Evolutionary conservation across 2,888 invertebrate genomes (phyloP), one percentile per base, ranked within the genome.

Genomic region (Coelinius sp.): DNA sequence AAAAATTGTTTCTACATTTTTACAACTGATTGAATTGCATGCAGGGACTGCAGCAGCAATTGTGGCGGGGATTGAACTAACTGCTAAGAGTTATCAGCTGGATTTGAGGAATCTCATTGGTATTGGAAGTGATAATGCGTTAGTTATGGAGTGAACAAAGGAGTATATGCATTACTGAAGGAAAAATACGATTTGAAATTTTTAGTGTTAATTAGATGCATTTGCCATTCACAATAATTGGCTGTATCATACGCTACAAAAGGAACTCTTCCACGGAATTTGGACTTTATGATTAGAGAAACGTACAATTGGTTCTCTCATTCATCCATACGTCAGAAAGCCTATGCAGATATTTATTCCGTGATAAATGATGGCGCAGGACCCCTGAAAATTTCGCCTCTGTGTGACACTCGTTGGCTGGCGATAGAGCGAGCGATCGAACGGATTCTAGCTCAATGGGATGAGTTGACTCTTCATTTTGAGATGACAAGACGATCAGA

Each of bases 51-150:
- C 72, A 17, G 41, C 46, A 17, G 68, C 38, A 5, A 69, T 65
- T 12, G 68, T 73, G 14, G 49, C 22, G 27, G 73, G 17, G 17
- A 68, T 69, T 20, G 53, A 64, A 22, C 25, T 63, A 22, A 17
- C 12, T 3, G 17, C 68, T 25, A 25, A 20, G 35, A 17, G 24
- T 4, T 72, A 38, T 44, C 20, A 31, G 35, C 20, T 72, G 17
- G 14, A 52, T 27, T 12, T 67, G 20, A 41, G 65, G 62, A 73
- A 73, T 68, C 64, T 83, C 66, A 66, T 82, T 64, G 84, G 81
- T 5, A 78, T 83, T 8, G 83, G 82, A 5, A 80, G 81, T 0
- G 83, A 84, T 49, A 85, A 85, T 76, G 85, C 85, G 2, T 75
- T 81, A 12, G 82, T 83, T 3, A 83, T 46, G 14, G 44, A 1